Base-by-base conservation (phyloP, 1,140 invertebrate species). In the Drosophila seguyi region DNA sequence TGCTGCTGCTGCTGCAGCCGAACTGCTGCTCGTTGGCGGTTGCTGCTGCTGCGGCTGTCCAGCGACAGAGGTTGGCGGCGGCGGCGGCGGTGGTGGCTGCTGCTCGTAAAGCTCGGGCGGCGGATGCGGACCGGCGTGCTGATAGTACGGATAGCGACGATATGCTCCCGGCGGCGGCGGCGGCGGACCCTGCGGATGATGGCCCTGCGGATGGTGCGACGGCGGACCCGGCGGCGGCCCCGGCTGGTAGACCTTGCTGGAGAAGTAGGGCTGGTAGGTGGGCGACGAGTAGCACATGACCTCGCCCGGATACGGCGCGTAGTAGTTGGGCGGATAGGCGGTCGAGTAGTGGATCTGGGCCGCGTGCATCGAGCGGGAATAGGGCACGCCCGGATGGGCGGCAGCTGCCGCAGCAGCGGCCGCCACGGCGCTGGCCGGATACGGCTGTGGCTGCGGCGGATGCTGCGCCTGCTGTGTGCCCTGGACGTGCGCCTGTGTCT, bases 261-360 rank as follows among this genome's bases (percentile, higher is more conserved):
- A 60, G 63, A 92, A 92, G 41, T 93, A 93, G 25, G 93, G 90
- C 83, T 94, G 93, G 75, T 93, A 95, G 56, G 91, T 77, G 63
- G 95, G 94, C 57, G 94, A 94, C 69, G 94, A 94, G 87, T 95
- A 95, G 93, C 94, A 95, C 82, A 95, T 93, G 69, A 91, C 91
- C 72, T 92, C 92, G 59, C 83, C 79, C 61, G 91, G 92, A 86
- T 93, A 93, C 62, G 92, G 91, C 38, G 91, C 61, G 62, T 92
- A 93, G 53, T 95, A 95, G 82, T 95, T 94, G 61, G 94, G 93
- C 68, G 94, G 94, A 81, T 93, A 92, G 50, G 92, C 86, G 73
- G 93, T 87, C 53, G 92, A 84, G 69, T 92, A 93, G 68, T 93
- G 93, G 80, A 91, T 92, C 73, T 92, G 93, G 7, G 87, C 87